Evolutionary conservation across 2,113 vertebrate species (phyloP).

Genomic region (Burhinus oedicnemus): DNA sequence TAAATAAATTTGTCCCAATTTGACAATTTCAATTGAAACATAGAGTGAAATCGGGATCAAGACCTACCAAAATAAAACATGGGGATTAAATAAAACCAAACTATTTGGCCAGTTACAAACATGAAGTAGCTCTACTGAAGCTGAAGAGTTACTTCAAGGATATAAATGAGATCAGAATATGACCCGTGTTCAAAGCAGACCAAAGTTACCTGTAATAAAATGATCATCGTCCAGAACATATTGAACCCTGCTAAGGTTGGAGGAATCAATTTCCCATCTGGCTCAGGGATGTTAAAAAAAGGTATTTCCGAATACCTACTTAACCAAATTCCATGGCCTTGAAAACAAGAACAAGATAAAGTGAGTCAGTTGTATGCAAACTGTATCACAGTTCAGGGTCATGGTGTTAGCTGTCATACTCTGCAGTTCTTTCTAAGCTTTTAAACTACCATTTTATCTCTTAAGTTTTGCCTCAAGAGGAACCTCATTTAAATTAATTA

Average conservation of each 20-base stretch:
- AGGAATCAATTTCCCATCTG: constrained; percentile 60
- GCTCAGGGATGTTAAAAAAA: constrained; percentile 77
- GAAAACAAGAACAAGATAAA: constrained; percentile 38
- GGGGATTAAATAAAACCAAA: background rate
- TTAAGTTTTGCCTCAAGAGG: background rate
- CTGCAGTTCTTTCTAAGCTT: background rate
- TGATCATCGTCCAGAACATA: constrained; percentile 98
- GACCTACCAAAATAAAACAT: constrained; percentile 78
- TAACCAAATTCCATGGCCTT: constrained; percentile 92
- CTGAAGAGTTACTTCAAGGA: background rate
- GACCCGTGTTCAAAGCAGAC: background rate
- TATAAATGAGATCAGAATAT: background rate
- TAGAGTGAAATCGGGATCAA: constrained; percentile 96
- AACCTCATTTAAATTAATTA: background rate
- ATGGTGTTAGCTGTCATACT: background rate
- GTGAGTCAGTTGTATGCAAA: background rate
- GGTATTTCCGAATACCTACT: constrained; percentile 66
- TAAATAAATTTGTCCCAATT: constrained; percentile 92
- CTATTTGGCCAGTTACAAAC: background rate
- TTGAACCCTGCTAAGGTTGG: constrained; percentile 87
- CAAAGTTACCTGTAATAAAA: constrained; percentile 90
- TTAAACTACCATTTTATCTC: background rate
- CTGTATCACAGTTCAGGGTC: background rate
- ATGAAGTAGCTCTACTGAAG: background rate
- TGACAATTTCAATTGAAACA: constrained; percentile 96